Conservation (phyloP, 2,113 vertebrate genomes). For the Archilochus colubris region DNA sequence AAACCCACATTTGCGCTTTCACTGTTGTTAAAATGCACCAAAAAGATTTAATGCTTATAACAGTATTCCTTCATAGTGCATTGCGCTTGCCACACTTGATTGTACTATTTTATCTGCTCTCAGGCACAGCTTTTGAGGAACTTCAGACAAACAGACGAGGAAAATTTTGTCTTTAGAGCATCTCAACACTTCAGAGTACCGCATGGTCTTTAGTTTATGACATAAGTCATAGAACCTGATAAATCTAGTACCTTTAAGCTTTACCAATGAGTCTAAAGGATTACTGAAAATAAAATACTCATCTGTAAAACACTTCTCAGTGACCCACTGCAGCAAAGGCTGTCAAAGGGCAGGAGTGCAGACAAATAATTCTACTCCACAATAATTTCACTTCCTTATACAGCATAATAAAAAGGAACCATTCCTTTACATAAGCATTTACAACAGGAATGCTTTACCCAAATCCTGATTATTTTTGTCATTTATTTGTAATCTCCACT, state of each 20-base stretch:
- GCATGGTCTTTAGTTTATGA: background rate
- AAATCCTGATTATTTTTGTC: background rate
- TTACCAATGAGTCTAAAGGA: background rate
- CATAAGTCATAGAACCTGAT: background rate
- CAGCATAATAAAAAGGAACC: background rate
- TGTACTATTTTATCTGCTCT: background rate
- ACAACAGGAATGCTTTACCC: background rate
- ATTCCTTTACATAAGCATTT: background rate
- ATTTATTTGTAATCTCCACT: background rate
- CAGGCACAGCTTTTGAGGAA: background rate
- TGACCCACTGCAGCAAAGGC: background rate
- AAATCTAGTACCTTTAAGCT: background rate
- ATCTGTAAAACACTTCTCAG: background rate
- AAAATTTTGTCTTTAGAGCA: background rate
- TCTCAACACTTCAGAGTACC: background rate
- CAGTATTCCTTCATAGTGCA: accelerated
- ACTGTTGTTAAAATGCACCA: background rate
- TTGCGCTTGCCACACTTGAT: background rate
- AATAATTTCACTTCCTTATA: background rate
- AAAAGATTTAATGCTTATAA: background rate
- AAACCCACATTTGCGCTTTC: background rate
- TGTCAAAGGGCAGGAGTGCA: background rate
- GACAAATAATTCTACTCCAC: background rate
- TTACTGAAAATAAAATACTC: background rate
- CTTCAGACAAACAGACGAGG: background rate